Evolutionary conservation across 1,140 invertebrate species (phyloP), one percentile per base, ranked within the genome.

Genomic region (Megalopta genalis): DNA sequence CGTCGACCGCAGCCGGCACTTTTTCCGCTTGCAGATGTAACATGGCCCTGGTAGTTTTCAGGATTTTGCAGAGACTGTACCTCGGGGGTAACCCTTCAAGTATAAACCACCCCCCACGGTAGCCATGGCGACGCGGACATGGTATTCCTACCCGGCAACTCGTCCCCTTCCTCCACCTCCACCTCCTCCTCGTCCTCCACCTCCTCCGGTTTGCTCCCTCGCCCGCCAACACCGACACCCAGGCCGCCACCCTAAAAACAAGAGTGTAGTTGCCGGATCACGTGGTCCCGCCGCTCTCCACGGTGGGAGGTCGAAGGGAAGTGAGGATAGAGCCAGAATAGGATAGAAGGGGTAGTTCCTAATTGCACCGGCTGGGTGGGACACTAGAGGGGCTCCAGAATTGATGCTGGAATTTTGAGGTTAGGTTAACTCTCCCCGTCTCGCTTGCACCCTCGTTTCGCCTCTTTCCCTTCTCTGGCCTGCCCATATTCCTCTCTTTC

Each of bases 371-470:
- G 87, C 78, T 90, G 84, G 90, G 86, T 88, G 86, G 85, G 83
- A 91, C 86, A 87, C 85, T 86, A 84, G 82, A 86, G 86, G 86
- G 84, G 83, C 81, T 89, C 86, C 80, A 89, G 89, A 91, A 91
- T 91, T 91, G 90, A 91, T 91, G 90, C 90, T 90, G 87, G 89
- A 91, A 91, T 91, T 91, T 91, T 90, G 90, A 91, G 90, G 90
- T 89, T 91, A 90, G 89, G 87, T 90, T 90, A 88, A 90, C 87
- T 88, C 84, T 62, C 80, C 83, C 86, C 77, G 74, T 81, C 80
- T 83, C 86, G 9, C 82, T 81, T 83, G 67, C 70, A 18, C 74
- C 46, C 42, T 10, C 9, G 3, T 60, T 39, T 59, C 14, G 27
- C 21, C 70, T 86, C 79, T 68, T 72, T 80, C 73, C 27, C 65